These are phyloP conservation scores for Sinocyclocheilus maitianheensis DNA, from an alignment of 2,113 vertebrate genomes.

Conservation along the genomic window DNA sequence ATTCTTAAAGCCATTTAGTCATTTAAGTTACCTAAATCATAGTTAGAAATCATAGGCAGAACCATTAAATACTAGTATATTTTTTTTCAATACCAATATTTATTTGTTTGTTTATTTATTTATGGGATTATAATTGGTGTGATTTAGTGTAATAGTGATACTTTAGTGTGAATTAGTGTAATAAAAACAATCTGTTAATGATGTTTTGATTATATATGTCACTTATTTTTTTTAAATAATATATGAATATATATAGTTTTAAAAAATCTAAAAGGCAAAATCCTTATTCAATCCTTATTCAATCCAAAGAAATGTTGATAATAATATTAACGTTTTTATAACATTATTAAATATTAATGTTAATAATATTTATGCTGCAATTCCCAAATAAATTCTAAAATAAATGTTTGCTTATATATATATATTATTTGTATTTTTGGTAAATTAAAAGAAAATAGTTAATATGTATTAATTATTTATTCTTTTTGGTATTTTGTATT, in stretches of 20 bases:
- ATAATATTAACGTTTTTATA: not conserved
- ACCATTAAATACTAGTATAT: not conserved
- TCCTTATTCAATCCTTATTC: not conserved
- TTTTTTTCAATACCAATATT: too few species aligned
- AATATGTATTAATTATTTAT: too few species aligned
- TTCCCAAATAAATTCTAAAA: not conserved
- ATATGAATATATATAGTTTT: not conserved
- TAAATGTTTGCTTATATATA: not conserved
- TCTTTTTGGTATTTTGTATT: too few species aligned
- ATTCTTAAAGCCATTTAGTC: not conserved
- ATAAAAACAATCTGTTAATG: not conserved
- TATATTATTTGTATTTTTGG: too few species aligned
- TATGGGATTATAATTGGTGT: not conserved
- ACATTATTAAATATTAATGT: not conserved
- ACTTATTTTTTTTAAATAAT: not conserved
- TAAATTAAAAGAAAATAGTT: too few species aligned
- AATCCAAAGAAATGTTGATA: not conserved
- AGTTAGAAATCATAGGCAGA: not conserved
- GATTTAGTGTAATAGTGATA: not conserved
- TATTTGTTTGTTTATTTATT: not conserved
- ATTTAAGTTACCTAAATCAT: not conserved
- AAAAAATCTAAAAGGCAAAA: not conserved
- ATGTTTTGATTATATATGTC: not conserved
- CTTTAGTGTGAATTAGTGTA: not conserved
- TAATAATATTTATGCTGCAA: not conserved